phyloP scores from a whole-genome alignment of 1,140 invertebrate genomes.

The Periplaneta americana region DNA sequence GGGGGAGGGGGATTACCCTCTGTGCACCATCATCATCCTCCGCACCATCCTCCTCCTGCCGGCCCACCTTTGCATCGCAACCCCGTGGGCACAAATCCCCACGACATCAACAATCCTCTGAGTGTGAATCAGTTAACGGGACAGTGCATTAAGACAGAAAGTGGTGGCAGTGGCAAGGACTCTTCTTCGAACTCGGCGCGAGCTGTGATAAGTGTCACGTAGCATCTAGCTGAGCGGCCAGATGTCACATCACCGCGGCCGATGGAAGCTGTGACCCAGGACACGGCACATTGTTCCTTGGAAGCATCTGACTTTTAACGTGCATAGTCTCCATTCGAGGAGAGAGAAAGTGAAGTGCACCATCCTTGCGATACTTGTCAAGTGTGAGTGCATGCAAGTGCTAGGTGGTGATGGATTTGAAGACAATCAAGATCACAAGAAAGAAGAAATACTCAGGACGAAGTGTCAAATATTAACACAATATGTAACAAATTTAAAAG shows the following conservation, averaged over 20 bases:
- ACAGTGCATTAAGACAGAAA: slow-evolving; percentile 55
- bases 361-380: neutral
- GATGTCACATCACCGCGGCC: neutral
- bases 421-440: slow-evolving; percentile 14
- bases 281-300: neutral
- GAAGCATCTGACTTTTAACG: neutral
- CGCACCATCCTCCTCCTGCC: slow-evolving; percentile 26
- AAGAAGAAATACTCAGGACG: slow-evolving; percentile 18
- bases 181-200: slow-evolving; percentile 18
- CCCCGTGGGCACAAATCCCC: slow-evolving; percentile 83
- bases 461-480: slow-evolving; percentile 10
- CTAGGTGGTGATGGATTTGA: neutral
- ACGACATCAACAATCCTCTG: slow-evolving; percentile 85
- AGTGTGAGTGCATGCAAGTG: neutral
- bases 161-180: slow-evolving; percentile 18
- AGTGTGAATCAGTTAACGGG: slow-evolving; percentile 83
- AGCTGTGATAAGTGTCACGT: slow-evolving; percentile 30
- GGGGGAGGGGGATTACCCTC: slow-evolving; percentile 24
- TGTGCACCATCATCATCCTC: slow-evolving; percentile 25
- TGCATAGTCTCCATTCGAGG: neutral
- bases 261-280: neutral
- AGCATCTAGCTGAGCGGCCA: slow-evolving; percentile 19
- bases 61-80: slow-evolving; percentile 52
- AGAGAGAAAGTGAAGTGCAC: neutral
- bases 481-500: neutral